Base-by-base conservation (phyloP, 2,888 invertebrate species). In the Arrhopalites spinosus region DNA sequence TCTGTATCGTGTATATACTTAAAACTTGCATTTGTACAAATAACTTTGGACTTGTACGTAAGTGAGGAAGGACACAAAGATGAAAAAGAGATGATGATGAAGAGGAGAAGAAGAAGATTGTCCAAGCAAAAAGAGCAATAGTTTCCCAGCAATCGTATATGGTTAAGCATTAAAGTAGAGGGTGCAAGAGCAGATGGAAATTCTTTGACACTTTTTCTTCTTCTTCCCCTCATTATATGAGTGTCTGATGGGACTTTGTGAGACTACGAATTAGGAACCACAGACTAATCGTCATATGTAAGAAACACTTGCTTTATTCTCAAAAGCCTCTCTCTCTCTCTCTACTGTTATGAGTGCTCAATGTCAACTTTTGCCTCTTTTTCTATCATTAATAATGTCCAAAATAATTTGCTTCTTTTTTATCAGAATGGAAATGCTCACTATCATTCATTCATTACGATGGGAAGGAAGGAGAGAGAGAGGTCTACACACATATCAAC, bases 371-470 rank as follows among this genome's bases (percentile, higher is more conserved):
- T 20, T n/a, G 13, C 67, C 68, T 50, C 50, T 64, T 43, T 64
- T 64, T 43, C 43, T 27, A 50, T 68, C 68, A 68, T 50, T 59
- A 59, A 59, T 59, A 59, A 59, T 59, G 59, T 59, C 59, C 59
- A 59, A 59, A 59, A 59, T 59, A 27, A 59, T 59, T 59, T 59
- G 23, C 59, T 23, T 13, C 59, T 36, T 43, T 64, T 64, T n/a
- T n/a, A 30, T 64, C 30, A 64, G 64, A 64, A 43, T 43, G 43
- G 36, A 64, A 67, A 68, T 68, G 45, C 68, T 68, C 68, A 25
- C 68, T 50, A 68, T 68, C 43, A 68, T 27, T 47, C 68, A 68
- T 50, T 68, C 68, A 68, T 50, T 68, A 23, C 25, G n/a, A 3
- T 11, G 36, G 36, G 36, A n/a, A n/a, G 36, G 36, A 36, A 36